These are phyloP conservation scores for Naja naja DNA, from an alignment of 2,113 vertebrate genomes.

Conservation along the genomic window DNA sequence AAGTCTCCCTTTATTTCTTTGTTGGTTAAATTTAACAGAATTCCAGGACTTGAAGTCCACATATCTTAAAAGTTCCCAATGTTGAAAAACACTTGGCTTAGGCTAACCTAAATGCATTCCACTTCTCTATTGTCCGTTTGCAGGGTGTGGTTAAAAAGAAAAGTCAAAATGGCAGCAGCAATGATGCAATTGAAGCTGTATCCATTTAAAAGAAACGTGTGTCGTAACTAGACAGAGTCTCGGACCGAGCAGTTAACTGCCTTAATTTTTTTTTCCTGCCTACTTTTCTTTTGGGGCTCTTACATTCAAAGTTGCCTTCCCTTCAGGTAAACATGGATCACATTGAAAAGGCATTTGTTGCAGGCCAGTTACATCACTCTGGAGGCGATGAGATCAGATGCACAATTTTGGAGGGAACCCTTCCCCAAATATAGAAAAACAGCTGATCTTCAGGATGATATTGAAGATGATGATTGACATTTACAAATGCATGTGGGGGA, in stretches of 20 bases:
- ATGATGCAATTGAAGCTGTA: background rate
- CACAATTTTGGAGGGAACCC: background rate
- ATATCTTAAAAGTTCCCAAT: background rate
- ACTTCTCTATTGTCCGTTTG: background rate
- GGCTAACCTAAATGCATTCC: background rate
- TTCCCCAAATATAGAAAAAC: background rate
- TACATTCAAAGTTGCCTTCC: background rate
- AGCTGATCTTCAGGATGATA: background rate
- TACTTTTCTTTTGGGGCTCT: background rate
- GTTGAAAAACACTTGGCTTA: background rate
- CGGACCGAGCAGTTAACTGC: background rate
- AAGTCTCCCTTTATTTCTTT: too few relatives aligned
- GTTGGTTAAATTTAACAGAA: background rate
- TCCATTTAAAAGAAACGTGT: background rate
- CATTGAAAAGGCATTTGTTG: background rate
- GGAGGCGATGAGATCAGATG: too few relatives aligned
- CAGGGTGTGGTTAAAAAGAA: background rate
- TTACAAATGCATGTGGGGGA: too few relatives aligned
- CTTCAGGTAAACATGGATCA: background rate
- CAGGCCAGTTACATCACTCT: background rate
- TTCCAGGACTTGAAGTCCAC: background rate
- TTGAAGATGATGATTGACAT: too few relatives aligned
- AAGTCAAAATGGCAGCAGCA: background rate
- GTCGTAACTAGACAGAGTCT: too few relatives aligned
- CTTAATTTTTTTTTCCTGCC: background rate